phyloP scores from a whole-genome alignment of 2,113 vertebrate species.

The Sciurus niger region DNA sequence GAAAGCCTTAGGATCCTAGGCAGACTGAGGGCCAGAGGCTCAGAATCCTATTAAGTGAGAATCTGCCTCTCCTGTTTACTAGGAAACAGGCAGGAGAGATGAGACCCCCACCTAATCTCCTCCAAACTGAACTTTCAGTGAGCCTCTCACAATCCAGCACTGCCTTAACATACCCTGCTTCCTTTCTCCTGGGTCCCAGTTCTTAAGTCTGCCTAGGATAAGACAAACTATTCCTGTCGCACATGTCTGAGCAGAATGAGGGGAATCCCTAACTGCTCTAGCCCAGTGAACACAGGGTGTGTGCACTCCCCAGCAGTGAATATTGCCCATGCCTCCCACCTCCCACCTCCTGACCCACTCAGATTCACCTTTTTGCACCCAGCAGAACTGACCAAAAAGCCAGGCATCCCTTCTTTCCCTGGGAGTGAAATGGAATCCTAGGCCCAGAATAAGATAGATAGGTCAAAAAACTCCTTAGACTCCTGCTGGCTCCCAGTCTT shows the following conservation, averaged over 20 bases:
- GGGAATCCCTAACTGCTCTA: slow-evolving; percentile 57
- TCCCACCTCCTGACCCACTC: neutral
- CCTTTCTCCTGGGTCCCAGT: neutral
- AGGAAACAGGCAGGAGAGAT: neutral
- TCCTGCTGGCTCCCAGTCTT: neutral
- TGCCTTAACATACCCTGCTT: neutral
- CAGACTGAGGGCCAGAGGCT: neutral
- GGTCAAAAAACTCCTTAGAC: neutral
- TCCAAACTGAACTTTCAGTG: neutral
- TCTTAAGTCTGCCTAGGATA: slow-evolving; percentile 36
- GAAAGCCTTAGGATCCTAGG: neutral
- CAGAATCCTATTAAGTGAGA: neutral
- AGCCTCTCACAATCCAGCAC: neutral
- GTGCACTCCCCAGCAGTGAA: neutral
- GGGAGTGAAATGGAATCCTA: neutral
- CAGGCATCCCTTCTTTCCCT: neutral
- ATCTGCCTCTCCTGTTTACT: neutral
- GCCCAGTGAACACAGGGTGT: neutral
- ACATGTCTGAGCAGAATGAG: slow-evolving; percentile 43
- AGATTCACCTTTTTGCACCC: neutral
- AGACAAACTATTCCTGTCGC: slow-evolving; percentile 7
- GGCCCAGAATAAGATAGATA: neutral
- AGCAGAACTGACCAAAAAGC: neutral
- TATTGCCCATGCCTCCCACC: neutral
- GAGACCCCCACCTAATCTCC: neutral